A percentile compares a stretch with the other conserved stretches of the same genome.
Conservation (phyloP, 2,113 vertebrate genomes). For the Euleptes europaea region DNA sequence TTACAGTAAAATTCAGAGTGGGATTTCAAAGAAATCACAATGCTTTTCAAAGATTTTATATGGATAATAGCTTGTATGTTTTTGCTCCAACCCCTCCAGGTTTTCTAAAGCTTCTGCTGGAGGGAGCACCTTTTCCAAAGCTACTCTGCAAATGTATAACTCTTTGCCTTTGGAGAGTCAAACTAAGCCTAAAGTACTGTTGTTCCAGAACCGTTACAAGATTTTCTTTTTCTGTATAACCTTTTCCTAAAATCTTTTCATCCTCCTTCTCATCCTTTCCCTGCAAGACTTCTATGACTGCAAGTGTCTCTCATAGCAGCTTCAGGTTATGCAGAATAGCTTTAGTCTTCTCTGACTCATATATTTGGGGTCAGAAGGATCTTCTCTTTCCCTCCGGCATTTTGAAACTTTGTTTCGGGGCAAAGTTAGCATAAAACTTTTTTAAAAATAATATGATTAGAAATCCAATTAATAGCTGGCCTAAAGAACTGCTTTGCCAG, state of each 20-base stretch:
- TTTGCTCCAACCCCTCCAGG: neutral
- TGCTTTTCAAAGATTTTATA: neutral
- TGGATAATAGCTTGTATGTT: neutral
- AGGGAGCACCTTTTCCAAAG: neutral
- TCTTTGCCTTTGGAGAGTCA: neutral
- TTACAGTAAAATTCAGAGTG: neutral
- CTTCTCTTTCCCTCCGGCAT: neutral
- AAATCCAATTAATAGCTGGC: neutral
- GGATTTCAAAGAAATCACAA: neutral
- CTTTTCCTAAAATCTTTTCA: slow-evolving; percentile 4
- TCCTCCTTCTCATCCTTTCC: neutral
- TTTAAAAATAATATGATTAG: neutral
- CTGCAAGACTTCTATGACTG: neutral
- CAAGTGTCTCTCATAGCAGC: neutral
- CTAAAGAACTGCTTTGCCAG: neutral
- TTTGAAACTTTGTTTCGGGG: neutral
- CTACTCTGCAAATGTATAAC: neutral
- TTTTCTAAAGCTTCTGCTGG: neutral
- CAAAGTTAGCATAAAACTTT: neutral
- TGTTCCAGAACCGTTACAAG: neutral
- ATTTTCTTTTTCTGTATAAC: neutral
- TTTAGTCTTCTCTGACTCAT: neutral
- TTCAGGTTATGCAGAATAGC: neutral
- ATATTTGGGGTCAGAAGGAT: neutral
- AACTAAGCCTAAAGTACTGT: neutral